phyloP scores from a whole-genome alignment of 2,888 invertebrate genomes.

The Hirtodrosophila cameraria region DNA sequence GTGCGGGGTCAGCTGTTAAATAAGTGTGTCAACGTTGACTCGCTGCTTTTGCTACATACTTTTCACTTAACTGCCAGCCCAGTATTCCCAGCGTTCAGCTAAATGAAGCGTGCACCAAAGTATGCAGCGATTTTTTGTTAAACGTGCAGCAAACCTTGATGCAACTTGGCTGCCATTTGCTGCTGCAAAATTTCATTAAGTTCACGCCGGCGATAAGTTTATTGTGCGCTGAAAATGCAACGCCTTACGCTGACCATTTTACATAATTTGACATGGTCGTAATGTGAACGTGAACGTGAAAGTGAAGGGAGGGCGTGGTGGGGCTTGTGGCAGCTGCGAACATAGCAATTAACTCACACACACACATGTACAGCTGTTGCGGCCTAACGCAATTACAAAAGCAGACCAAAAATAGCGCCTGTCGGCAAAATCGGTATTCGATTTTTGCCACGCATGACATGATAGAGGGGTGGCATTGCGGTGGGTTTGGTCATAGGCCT shows the following conservation, averaged over 20 bases:
- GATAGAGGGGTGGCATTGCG: conserved; percentile 16
- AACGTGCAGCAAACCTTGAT: conserved; percentile 38
- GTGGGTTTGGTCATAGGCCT: conserved; percentile 16
- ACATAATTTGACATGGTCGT: conserved; percentile 51
- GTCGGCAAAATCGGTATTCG: conserved; percentile 58
- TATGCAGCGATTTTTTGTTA: conserved; percentile 52
- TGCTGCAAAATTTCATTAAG: conserved; percentile 74
- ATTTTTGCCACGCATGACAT: conserved; percentile 66
- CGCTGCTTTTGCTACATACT: conserved; percentile 4
- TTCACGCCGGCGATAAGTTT: conserved; percentile 68
- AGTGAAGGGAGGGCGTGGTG: conserved; percentile 11
- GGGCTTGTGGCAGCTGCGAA: conserved; percentile 38
- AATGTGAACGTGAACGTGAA: conserved; percentile 26
- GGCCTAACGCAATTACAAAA: conserved; percentile 69
- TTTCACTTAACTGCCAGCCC: conserved; percentile 30
- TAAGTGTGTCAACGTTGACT: conserved; percentile 70
- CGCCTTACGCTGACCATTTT: conserved; percentile 40
- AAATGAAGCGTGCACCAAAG: conserved; percentile 63
- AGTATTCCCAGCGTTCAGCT: conserved; percentile 37
- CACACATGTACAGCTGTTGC: conserved; percentile 27
- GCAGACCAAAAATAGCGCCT: conserved; percentile 57
- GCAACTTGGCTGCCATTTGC: conserved; percentile 40
- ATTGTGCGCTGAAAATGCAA: conserved; percentile 53
- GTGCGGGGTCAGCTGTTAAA: conserved; percentile 66
- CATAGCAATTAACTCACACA: conserved; percentile 55